Evolutionary conservation across 2,888 invertebrate genomes (phyloP), one percentile per base, ranked within the genome.

Genomic region (Deilephila porcellus): DNA sequence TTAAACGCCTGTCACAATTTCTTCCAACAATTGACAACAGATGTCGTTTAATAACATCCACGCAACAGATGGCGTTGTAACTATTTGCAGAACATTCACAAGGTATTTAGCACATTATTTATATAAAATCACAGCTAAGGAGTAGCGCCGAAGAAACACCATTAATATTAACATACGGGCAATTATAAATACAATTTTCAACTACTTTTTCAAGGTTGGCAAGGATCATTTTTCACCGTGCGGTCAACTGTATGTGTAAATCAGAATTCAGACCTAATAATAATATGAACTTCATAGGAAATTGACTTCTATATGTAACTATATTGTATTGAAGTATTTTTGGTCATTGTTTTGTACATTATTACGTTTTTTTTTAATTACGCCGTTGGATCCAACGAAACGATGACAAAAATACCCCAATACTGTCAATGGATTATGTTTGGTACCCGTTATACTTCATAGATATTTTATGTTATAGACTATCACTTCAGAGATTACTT

Each of bases 51-150:
- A 25, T 25, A 25, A 7, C 6, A 6, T 25, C 1, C 3, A 19
- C 37, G 11, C 3, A 29, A 67, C 4, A 67, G 67, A 67, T 67
- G 64, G 64, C 64, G 64, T 20, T 67, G 4, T 67, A 25, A 14
- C 8, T 45, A 25, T 52, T 56, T 56, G 29, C 20, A 52, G 34
- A 64, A 52, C 25, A 45, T n/a, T 25, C 52, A 52, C 80, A 83
- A 81, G 85, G 81, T 80, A 83, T 81, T 80, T 73, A 80, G 78
- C 78, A 82, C 79, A 75, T 71, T 73, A 74, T 74, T 72, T 75
- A 76, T 75, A 73, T 80, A 81, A 77, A 82, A 85, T 85, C 85
- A 85, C 85, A 85, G 85, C 75, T 81, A 81, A 78, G 77, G 76
- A 78, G 76, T 78, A 83, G 77, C 77, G 79, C 75, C 73, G 67